Conservation (phyloP, 2,888 invertebrate genomes). For the Prosapia bicincta region DNA sequence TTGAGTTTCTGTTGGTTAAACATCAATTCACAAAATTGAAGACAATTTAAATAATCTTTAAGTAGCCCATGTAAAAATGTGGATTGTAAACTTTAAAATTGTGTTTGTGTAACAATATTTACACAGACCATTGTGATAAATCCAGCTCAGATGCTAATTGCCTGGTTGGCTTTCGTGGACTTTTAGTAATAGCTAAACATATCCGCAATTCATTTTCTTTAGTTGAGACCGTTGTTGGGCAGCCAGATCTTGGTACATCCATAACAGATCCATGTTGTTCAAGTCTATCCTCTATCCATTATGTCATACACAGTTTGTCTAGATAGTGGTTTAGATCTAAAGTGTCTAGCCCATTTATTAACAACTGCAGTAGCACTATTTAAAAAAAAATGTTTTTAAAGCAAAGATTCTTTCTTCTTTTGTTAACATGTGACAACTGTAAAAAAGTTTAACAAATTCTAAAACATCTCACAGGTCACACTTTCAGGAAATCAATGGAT, state of each 20-base stretch:
- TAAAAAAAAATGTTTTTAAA: constrained; percentile 2
- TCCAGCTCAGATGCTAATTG: no score
- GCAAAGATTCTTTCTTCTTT: constrained; percentile 2
- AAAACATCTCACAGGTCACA: no score
- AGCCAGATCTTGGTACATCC: constrained; percentile 3
- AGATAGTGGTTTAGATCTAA: background rate
- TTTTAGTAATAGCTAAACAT: no score
- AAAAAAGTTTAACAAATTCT: background rate
- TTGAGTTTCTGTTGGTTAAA: no score
- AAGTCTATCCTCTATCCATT: background rate
- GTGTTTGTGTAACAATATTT: no score
- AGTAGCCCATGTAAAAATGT: no score
- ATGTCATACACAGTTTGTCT: constrained; percentile 5
- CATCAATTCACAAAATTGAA: no score
- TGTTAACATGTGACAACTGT: background rate
- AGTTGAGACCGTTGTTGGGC: background rate
- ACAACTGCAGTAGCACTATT: background rate
- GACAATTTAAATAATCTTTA: no score
- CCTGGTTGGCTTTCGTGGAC: background rate
- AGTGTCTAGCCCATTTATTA: no score
- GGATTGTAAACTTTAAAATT: no score
- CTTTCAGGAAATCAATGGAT: no score
- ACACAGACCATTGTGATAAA: background rate
- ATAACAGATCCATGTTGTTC: no score
- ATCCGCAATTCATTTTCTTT: background rate